phyloP scores from a whole-genome alignment of 1,140 invertebrate species.

The Sminthurinus signatus region DNA sequence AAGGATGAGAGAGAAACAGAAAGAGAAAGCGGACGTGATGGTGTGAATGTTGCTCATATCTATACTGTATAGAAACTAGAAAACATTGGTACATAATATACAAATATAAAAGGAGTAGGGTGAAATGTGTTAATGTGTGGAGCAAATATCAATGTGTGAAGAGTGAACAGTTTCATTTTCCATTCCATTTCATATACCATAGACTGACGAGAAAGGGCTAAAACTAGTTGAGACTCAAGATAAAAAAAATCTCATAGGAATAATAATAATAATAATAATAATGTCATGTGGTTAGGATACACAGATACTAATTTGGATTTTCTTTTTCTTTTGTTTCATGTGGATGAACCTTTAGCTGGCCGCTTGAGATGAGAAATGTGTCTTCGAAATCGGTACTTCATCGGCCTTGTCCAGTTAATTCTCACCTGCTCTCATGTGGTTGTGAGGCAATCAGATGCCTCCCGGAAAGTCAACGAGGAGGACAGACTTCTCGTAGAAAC shows the following conservation, averaged over 20 bases:
- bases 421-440: slow-evolving; percentile 31
- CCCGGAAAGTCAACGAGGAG: slow-evolving; percentile 49
- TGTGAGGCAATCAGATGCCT: slow-evolving; percentile 25
- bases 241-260: slow-evolving; percentile 5
- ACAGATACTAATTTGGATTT: background rate
- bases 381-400: slow-evolving; percentile 42
- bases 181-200: background rate
- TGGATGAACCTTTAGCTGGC: slow-evolving; percentile 29
- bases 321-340: background rate
- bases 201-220: background rate
- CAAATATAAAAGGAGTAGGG: too few species aligned
- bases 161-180: background rate
- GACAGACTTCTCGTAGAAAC: slow-evolving; percentile 69
- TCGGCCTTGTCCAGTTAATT: slow-evolving; percentile 41
- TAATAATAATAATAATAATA: too few species aligned
- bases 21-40: too few species aligned
- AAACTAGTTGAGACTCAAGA: too few species aligned
- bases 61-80: too few species aligned
- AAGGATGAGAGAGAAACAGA: too few species aligned
- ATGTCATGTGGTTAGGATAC: background rate
- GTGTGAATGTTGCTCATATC: too few species aligned
- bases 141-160: too few species aligned
- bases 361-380: slow-evolving; percentile 42
- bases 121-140: background rate
- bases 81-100: too few species aligned